These are phyloP conservation scores for Procambarus clarkii DNA, from an alignment of 1,140 invertebrate species.

Conservation along the genomic window DNA sequence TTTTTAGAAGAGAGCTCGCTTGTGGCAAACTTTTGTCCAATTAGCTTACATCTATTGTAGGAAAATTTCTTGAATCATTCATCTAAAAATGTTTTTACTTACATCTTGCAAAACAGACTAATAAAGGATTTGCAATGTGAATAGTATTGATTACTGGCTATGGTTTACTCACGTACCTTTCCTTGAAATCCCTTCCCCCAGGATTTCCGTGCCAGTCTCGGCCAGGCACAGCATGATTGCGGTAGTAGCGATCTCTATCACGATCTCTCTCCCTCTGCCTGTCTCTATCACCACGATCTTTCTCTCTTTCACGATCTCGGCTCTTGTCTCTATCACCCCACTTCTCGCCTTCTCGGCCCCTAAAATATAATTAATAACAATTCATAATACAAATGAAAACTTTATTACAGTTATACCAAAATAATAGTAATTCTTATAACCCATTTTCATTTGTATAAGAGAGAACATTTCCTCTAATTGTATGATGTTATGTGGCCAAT, in stretches of 20 bases:
- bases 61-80: too few relatives aligned
- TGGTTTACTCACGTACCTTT: slow-evolving; percentile 31
- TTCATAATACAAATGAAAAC: too few relatives aligned
- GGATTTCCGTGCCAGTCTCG: slow-evolving; percentile 52
- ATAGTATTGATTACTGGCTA: too few relatives aligned
- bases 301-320: slow-evolving; percentile 43
- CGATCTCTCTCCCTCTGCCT: slow-evolving; percentile 42
- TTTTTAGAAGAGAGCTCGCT: too few relatives aligned
- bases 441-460: too few relatives aligned
- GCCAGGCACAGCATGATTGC: slow-evolving; percentile 42
- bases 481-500: too few relatives aligned
- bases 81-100: too few relatives aligned
- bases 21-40: not conserved
- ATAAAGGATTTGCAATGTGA: too few relatives aligned
- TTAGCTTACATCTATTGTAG: too few relatives aligned
- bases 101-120: not conserved
- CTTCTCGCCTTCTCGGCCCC: slow-evolving; percentile 58
- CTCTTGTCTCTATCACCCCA: slow-evolving; percentile 43
- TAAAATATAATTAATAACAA: slow-evolving; percentile 2
- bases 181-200: slow-evolving; percentile 54
- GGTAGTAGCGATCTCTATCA: slow-evolving; percentile 55
- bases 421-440: too few relatives aligned
- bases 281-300: slow-evolving; percentile 33
- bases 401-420: too few relatives aligned
- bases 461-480: too few relatives aligned